Percentiles rank a stretch among this genome's conserved stretches.
Evolutionary conservation across 1,140 invertebrate species (phyloP).

Genomic region (Eriosoma lanigerum): DNA sequence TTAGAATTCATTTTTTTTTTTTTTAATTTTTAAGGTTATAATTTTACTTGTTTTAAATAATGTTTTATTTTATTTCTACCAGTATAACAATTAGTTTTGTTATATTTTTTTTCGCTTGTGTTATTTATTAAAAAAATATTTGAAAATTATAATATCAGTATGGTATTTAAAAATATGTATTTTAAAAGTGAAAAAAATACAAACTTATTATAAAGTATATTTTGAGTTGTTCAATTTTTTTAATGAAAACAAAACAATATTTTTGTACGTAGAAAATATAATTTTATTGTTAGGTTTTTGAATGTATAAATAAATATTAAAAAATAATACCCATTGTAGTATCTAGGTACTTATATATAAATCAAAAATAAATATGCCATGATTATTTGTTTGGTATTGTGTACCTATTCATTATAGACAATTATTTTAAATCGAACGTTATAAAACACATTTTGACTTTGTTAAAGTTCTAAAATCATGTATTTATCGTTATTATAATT

Average conservation of each 20-base stretch:
- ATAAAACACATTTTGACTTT: too few relatives aligned
- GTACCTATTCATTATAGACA: too few relatives aligned
- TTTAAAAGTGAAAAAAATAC: neutral
- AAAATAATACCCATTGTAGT: too few relatives aligned
- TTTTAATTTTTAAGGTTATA: too few relatives aligned
- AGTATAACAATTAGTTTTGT: neutral
- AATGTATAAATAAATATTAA: too few relatives aligned
- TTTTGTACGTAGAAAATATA: constrained; percentile 3
- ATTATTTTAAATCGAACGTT: too few relatives aligned
- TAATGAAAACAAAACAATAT: constrained; percentile 13
- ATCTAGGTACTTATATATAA: too few relatives aligned
- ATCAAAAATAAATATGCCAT: too few relatives aligned
- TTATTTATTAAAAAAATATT: constrained; percentile 19
- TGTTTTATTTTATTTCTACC: neutral
- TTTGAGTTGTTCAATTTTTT: constrained; percentile 16
- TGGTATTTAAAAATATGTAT: neutral
- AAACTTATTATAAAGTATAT: neutral
- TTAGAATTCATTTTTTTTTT: too few relatives aligned
- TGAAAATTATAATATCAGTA: neutral
- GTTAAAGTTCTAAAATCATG: too few relatives aligned
- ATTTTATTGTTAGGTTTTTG: neutral
- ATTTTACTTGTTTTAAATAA: neutral
- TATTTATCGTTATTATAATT: too few relatives aligned
- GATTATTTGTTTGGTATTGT: too few relatives aligned
- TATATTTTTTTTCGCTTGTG: neutral